phyloP scores from a whole-genome alignment of 1,140 invertebrate species.

The Rhagoletis zephyria region DNA sequence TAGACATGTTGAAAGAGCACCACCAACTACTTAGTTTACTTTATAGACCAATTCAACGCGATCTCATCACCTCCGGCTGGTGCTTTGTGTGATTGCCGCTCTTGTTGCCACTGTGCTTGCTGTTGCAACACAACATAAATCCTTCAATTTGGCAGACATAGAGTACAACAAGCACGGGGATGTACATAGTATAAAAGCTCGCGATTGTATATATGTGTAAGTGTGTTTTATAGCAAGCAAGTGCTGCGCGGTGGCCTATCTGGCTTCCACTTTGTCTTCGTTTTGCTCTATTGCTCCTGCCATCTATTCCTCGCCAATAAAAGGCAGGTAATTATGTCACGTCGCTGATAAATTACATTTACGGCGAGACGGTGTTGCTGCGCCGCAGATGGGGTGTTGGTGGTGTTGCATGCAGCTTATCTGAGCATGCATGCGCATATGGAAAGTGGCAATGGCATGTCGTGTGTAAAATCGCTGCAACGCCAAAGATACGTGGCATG shows the following conservation, averaged over 20 bases:
- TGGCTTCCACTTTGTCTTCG: not conserved
- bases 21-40: not conserved
- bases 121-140: conserved; percentile 27
- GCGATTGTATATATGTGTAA: not conserved
- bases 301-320: conserved; percentile 60
- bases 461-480: not conserved
- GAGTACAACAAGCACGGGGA: not conserved
- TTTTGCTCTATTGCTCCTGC: not conserved
- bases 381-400: not conserved
- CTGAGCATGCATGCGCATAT: not conserved
- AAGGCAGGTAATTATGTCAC: conserved; percentile 73
- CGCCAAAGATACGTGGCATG: not conserved
- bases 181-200: not conserved
- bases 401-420: conserved; percentile 1
- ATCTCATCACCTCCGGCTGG: conserved; percentile 42
- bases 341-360: conserved; percentile 70
- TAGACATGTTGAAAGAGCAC: conserved; percentile 9
- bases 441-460: not conserved
- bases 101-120: not conserved
- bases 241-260: conserved; percentile 33
- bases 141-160: conserved; percentile 37
- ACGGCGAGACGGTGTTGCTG: conserved; percentile 54
- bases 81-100: not conserved
- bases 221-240: conserved; percentile 25
- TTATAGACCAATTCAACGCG: conserved; percentile 44